Conservation (phyloP, 2,797 vertebrate genomes). For the Esox masquinongy region DNA sequence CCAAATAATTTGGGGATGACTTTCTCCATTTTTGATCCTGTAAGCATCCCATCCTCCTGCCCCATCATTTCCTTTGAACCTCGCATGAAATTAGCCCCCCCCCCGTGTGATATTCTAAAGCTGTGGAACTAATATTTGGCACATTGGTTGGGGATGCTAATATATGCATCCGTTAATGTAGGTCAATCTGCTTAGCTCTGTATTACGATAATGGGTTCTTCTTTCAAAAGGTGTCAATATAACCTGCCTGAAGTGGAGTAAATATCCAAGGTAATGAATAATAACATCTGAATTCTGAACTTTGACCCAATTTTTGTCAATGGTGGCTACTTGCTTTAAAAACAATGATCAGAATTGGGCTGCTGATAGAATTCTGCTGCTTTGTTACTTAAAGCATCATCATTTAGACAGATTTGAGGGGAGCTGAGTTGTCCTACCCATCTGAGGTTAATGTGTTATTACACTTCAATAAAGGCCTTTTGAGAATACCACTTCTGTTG, state of each 20-base stretch:
- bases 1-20: constrained; percentile 4
- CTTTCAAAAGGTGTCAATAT: background rate
- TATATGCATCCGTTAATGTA: constrained; percentile 20
- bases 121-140: background rate
- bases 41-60: background rate
- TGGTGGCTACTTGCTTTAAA: background rate
- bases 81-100: constrained; percentile 5
- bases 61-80: background rate
- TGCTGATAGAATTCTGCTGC: background rate
- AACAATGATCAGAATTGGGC: background rate
- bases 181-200: constrained; percentile 2
- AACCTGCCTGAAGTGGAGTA: background rate
- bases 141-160: constrained; percentile 15
- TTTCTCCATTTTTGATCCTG: constrained; percentile 11
- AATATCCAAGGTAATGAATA: background rate
- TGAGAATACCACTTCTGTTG: no score
- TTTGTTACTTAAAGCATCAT: background rate
- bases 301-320: background rate
- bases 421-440: background rate
- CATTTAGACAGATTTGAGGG: background rate
- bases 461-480: background rate
- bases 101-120: constrained; percentile 1
- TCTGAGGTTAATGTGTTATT: background rate
- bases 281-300: background rate
- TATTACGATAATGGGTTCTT: background rate